Evolutionary conservation across 30 jellyfish, hydroid and myxozoan genomes (phyloP), one percentile per base, ranked within the genome.

Genomic region (Chrysaora quinquecirrha): DNA sequence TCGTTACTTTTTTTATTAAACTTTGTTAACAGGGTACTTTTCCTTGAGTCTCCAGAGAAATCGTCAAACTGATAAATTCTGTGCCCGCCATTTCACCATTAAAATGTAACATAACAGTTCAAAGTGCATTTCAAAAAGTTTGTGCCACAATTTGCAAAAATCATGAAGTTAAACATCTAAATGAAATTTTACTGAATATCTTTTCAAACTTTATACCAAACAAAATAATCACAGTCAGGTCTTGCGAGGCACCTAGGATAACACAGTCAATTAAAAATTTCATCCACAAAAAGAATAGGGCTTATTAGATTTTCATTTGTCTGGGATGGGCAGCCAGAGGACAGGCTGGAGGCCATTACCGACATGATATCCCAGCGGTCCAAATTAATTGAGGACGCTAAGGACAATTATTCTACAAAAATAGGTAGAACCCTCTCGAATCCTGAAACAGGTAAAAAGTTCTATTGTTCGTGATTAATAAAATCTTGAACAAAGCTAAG

Each of bases 231-330:
- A 82, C 76, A n/a, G 65, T 54, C 11, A 68, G 78, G 3, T 35
- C 79, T 66, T 70, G 27, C 24, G 62, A 82, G 79, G 78, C 86
- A 71, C 84, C 84, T 16, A 67, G 87, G 92, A 34, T 82, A 71
- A 82, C 85, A 47, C 34, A 71, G 30, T 50, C 46, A 12, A 63
- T 63, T 0, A 80, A 63, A 31, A 76, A 60, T 9, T 16, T 58
- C 27, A 52, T 76, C 54, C 87, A 22, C 10, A 25, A 54, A 30
- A 76, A 48, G 54, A 60, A 31, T 33, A 52, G 31, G 64, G 56
- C 34, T 7, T 76, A 76, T 34, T 49, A 60, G 27, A n/a, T n/a
- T n/a, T n/a, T 2, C 31, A 24, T 76, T 34, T 33, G 79, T 76
- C 27, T 14, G 46, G 34, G 32, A 58, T 56, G 87, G 87, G 20